phyloP scores from a whole-genome alignment of 1,140 invertebrate species.

The Solenopsis invicta region DNA sequence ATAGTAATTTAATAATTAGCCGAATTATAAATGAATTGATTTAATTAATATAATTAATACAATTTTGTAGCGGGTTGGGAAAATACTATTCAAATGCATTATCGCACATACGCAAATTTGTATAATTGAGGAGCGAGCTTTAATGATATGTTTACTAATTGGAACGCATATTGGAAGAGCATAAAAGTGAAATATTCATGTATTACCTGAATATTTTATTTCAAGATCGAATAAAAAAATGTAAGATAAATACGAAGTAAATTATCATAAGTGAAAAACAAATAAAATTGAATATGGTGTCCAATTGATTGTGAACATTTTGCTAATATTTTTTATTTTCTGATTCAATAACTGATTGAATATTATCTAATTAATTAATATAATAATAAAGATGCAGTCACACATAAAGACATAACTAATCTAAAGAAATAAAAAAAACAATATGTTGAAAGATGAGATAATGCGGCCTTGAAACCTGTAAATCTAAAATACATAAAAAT shows the following conservation, averaged over 20 bases:
- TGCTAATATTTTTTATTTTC: neutral
- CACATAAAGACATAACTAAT: too few species aligned
- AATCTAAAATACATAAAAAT: too few species aligned
- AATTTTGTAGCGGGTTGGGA: neutral
- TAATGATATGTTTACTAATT: constrained; percentile 17
- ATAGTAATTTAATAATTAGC: neutral
- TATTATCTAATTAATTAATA: too few species aligned
- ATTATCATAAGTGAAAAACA: neutral
- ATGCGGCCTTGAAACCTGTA: too few species aligned
- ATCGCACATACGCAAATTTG: constrained; percentile 19
- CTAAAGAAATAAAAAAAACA: too few species aligned
- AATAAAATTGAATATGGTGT: neutral
- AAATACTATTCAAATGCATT: constrained; percentile 16
- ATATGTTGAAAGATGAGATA: too few species aligned
- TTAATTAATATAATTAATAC: neutral
- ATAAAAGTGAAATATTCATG: neutral
- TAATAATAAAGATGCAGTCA: too few species aligned
- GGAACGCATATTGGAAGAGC: neutral
- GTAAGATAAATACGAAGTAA: neutral
- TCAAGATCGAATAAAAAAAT: neutral
- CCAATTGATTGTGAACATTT: neutral
- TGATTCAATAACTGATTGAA: neutral
- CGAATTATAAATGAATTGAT: neutral
- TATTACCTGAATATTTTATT: neutral
- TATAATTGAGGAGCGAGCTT: neutral